phyloP scores from a whole-genome alignment of 2,797 vertebrate genomes.

The Bovichtus variegatus region DNA sequence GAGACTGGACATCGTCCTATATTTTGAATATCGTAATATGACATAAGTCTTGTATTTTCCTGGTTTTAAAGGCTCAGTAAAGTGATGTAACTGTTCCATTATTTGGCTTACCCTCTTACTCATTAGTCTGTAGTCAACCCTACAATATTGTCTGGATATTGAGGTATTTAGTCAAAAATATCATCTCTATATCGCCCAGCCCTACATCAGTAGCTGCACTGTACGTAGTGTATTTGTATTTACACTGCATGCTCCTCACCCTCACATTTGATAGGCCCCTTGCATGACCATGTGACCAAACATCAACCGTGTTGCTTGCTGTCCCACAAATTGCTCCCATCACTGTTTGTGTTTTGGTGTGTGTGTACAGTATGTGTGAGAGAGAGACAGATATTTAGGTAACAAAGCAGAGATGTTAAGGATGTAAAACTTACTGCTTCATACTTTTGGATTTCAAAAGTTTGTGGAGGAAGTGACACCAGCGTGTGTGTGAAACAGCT shows the following conservation, averaged over 20 bases:
- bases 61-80: no score
- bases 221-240: constrained; percentile 15
- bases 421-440: not conserved
- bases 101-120: no score
- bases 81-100: no score
- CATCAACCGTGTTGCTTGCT: constrained; percentile 43
- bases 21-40: no score
- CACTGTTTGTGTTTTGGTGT: constrained; percentile 26
- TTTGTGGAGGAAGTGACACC: not conserved
- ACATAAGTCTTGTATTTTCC: no score
- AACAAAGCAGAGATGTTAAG: not conserved
- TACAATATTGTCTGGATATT: no score
- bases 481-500: not conserved
- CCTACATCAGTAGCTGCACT: not conserved
- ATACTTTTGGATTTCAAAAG: not conserved
- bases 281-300: constrained; percentile 80
- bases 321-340: constrained; percentile 34
- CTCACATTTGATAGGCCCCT: constrained; percentile 24
- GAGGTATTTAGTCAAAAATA: no score
- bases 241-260: constrained; percentile 63
- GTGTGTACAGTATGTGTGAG: constrained; percentile 26
- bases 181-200: no score
- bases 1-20: no score
- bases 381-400: constrained; percentile 1
- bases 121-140: no score